Base-by-base conservation (phyloP, 2,797 vertebrate genomes). In the Crypturellus tataupa region DNA sequence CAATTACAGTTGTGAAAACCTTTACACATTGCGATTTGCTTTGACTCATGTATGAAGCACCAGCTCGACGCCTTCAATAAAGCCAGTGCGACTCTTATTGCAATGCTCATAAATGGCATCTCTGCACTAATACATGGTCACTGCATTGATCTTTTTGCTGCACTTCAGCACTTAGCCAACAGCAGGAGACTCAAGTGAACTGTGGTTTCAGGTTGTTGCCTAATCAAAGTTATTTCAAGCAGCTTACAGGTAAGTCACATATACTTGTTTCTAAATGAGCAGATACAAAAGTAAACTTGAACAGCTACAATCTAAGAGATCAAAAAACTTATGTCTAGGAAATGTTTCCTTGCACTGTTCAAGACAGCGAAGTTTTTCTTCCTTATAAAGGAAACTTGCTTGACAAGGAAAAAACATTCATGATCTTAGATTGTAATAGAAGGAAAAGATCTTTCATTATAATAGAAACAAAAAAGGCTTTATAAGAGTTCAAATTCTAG, bases 381-480 rank as follows among this genome's bases (percentile, higher is more conserved):
- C 59, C 55, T 76, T 80, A 49, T 6, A 65, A 1, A 85, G 62
- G 47, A 89, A 90, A 90, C 37, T 20, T 65, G 35, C 58, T 70
- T 84, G 46, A 40, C 51, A 95, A 3, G 2, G 37, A 77, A 94
- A 95, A 84, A 5, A 11, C 40, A 89, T 59, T 58, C 44, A 88
- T 79, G 56, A 94, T 72, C 51, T 93, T 77, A 80, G 70, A 93
- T 60, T 80, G 77, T 21, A 96, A 96, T 0, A 97, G 59, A 72
- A 90, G 13, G 42, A 82, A 85, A 90, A 51, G 56, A 95, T 72
- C 51, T 93, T 77, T 79, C 68, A 93, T 60, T 80, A 80, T 20
- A 96, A 96, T 0, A 97, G 62, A 72, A 90, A 15, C 44, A 82
- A 85, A 90, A 91, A 91, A 95, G 40, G 70, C 69, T 87, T 73